Evolutionary conservation across 2,888 invertebrate species (phyloP), one percentile per base, ranked within the genome.

Genomic region (Platycnemis pennipes): DNA sequence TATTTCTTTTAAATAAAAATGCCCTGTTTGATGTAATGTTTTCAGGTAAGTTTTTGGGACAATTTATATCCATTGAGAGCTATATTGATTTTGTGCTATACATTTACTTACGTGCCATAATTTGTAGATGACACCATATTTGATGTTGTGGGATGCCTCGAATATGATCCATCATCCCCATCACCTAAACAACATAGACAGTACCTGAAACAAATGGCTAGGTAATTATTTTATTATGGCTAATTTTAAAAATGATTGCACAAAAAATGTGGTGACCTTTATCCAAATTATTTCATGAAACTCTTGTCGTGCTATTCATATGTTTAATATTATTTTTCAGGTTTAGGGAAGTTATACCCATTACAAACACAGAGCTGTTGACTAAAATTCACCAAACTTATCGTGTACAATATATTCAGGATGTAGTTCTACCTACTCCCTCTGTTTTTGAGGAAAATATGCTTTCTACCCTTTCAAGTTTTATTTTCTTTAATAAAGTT

Each of bases 331-430:
- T 69, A 94, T 86, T 45, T 94, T 46, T 8, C 95, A 96, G 98
- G 97, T 99, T 99, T 96, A 98, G 98, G 96, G 99, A 99, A 97
- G 99, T 99, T 94, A 98, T 99, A 96, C 99, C 99, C 94, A 99
- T 99, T 95, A 98, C 98, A 96, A 99, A 99, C 97, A 97, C 98
- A 95, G 99, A 99, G 97, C 97, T 99, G 95, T 97, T 99, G 95
- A 98, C 99, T 94, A 99, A 99, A 97, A 99, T 99, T 95, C 99
- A 99, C 97, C 99, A 99, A 97, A 99, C 99, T 94, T 99, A 99
- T 97, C 98, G 99, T 96, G 99, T 99, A 96, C 99, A 99, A 97
- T 99, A 99, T 97, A 99, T 99, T 96, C 99, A 99, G 96, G 99
- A 99, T 97, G 99, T 99, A 96, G 99, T 99, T 96, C 97, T 99